Evolutionary conservation across 2,797 vertebrate genomes (phyloP).

Genomic region (Rhinella marina): DNA sequence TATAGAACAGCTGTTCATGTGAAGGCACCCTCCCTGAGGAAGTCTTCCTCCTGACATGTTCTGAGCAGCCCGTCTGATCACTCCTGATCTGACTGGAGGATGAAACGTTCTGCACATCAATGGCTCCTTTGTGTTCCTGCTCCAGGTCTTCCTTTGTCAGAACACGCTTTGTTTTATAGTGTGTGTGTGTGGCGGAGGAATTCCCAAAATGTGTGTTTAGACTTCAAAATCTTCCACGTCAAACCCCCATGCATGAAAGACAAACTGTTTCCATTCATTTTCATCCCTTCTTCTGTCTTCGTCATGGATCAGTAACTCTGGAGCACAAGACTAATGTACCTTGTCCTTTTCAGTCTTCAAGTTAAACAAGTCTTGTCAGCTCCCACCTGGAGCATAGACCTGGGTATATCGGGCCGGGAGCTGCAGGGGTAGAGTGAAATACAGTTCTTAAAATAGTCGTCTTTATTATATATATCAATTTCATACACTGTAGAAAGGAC

Average conservation of each 20-base stretch:
- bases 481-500: no score
- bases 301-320: slow-evolving; percentile 31
- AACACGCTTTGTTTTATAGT: slow-evolving; percentile 51
- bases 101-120: slow-evolving; percentile 30
- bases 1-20: slow-evolving; percentile 36
- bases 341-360: slow-evolving; percentile 20
- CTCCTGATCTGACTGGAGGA: slow-evolving; percentile 26
- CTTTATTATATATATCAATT: background rate
- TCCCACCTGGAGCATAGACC: slow-evolving; percentile 24
- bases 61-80: slow-evolving; percentile 29
- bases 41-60: slow-evolving; percentile 25
- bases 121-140: slow-evolving; percentile 33
- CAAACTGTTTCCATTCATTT: slow-evolving; percentile 10
- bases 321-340: slow-evolving; percentile 18
- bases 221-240: slow-evolving; percentile 20
- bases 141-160: slow-evolving; percentile 40
- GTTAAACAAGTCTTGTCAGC: slow-evolving; percentile 39
- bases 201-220: slow-evolving; percentile 44
- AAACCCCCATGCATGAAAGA: background rate
- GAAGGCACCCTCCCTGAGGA: background rate
- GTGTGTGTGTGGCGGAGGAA: slow-evolving; percentile 36
- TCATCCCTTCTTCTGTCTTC: background rate
- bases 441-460: background rate
- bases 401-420: background rate
- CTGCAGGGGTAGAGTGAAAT: background rate